Percentiles rank a stretch among this genome's conserved stretches.
Conservation (phyloP, 2,113 vertebrate species). For the Myotis lucifugus region DNA sequence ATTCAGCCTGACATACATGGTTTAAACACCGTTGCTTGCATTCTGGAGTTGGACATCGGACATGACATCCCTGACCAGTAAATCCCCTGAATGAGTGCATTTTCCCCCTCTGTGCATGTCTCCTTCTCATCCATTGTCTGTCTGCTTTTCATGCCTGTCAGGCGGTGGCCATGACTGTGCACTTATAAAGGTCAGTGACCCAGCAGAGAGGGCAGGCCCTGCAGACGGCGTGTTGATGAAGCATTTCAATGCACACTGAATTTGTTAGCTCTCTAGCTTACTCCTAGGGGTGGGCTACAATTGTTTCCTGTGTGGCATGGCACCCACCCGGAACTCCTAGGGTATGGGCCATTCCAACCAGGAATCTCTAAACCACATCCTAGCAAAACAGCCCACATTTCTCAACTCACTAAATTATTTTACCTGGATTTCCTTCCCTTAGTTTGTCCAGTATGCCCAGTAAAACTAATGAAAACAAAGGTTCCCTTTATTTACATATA, state of each 20-base stretch:
- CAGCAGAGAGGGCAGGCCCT: slow-evolving; percentile 76
- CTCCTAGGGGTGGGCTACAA: slow-evolving; percentile 59
- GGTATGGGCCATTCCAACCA: slow-evolving; percentile 50
- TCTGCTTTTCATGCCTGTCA: slow-evolving; percentile 75
- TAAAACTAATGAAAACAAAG: slow-evolving; percentile 20
- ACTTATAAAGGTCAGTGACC: slow-evolving; percentile 78
- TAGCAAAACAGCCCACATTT: slow-evolving; percentile 42
- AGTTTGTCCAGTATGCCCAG: background rate
- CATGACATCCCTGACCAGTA: slow-evolving; percentile 64
- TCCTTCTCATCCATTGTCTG: slow-evolving; percentile 74
- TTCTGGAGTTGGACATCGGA: slow-evolving; percentile 50
- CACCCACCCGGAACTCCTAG: slow-evolving; percentile 65
- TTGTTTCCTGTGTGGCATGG: slow-evolving; percentile 69
- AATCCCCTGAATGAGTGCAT: slow-evolving; percentile 73
- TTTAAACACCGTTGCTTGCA: slow-evolving; percentile 6
- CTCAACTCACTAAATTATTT: slow-evolving; percentile 8
- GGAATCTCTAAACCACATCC: slow-evolving; percentile 41
- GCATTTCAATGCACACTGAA: slow-evolving; percentile 64
- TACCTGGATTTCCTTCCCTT: background rate
- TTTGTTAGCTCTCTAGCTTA: slow-evolving; percentile 68
- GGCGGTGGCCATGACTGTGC: slow-evolving; percentile 74
- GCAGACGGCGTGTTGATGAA: slow-evolving; percentile 57
- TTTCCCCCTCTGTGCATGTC: slow-evolving; percentile 62
- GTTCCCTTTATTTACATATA: slow-evolving; percentile 21
- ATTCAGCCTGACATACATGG: background rate